Evolutionary conservation across 2,113 vertebrate genomes (phyloP), one percentile per base, ranked within the genome.

Genomic region (Solea solea): DNA sequence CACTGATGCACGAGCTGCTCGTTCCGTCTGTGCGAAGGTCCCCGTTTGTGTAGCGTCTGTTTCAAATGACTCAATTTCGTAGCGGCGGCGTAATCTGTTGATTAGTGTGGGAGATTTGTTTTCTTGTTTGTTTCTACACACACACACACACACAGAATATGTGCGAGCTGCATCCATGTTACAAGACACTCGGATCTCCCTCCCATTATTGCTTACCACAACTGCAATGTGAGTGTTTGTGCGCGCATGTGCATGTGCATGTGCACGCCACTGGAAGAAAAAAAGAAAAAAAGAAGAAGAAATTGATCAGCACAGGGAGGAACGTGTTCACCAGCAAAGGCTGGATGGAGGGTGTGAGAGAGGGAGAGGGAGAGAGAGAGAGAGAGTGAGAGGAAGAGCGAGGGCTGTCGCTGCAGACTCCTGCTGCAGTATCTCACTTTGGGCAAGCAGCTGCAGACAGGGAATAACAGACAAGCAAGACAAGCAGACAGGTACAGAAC

Each of bases 401-500:
- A 86, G 83, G 80, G 86, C 86, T 83, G 89, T 89, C 85, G 87
- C 83, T 89, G 89, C 89, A 91, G 88, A 89, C 90, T 91, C 84
- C 87, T 89, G 85, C 86, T 91, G 90, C 91, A 87, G 89, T 90
- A 88, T 87, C 90, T 88, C 88, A 87, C 89, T 89, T 81, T 88
- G 88, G 86, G 81, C 87, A 87, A 89, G 86, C 89, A 89, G 86
- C 87, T 88, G 85, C 89, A 89, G 85, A 90, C 88, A 69, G 82
- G 70, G 81, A 89, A 83, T 72, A 84, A 86, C 81, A 90, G 87
- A 88, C 86, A 82, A 65, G 84, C 70, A 39, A 88, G 85, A 83
- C 81, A 65, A 76, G 84, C 84, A 88, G 88, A 90, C 88, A 90
- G 89, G 89, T 90, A 90, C 81, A 81, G 86, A 85, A 66, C 85